phyloP scores from a whole-genome alignment of 2,113 vertebrate genomes.

The Mormyrus lacerda region DNA sequence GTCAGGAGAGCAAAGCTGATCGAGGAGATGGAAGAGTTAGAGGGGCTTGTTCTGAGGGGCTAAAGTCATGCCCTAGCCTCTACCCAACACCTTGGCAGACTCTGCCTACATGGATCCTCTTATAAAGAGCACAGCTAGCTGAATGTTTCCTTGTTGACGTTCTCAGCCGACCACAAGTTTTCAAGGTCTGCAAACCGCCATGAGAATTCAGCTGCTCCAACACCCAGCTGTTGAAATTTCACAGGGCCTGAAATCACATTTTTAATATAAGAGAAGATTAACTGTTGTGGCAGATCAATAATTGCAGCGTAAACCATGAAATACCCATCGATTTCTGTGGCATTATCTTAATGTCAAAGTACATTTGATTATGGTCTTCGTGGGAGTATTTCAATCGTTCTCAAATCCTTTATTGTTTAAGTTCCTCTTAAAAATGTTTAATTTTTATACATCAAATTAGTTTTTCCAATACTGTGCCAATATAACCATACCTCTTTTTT shows the following conservation, averaged over 20 bases:
- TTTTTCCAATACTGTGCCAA: not conserved
- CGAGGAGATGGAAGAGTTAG: not conserved
- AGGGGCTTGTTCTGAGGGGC: not conserved
- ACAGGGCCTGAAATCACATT: not conserved
- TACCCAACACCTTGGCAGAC: not conserved
- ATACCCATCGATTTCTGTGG: constrained; percentile 39
- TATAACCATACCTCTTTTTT: not conserved
- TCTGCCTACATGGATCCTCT: not conserved
- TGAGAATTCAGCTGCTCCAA: not conserved
- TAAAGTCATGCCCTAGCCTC: not conserved
- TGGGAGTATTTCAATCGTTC: constrained; percentile 1
- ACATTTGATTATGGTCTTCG: constrained; percentile 39
- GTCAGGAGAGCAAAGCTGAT: not conserved
- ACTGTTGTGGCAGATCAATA: constrained; percentile 39
- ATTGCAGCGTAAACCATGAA: constrained; percentile 34
- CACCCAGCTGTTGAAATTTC: not conserved
- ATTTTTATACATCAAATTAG: not conserved
- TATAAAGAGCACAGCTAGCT: not conserved
- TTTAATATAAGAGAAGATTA: constrained; percentile 33
- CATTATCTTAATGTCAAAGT: constrained; percentile 46
- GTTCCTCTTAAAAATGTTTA: not conserved
- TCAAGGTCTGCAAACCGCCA: not conserved
- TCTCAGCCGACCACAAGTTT: not conserved
- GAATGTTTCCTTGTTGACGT: not conserved
- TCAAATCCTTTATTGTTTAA: not conserved